Evolutionary conservation across 2,113 vertebrate genomes (phyloP).

Genomic region (Atrichornis clamosus): DNA sequence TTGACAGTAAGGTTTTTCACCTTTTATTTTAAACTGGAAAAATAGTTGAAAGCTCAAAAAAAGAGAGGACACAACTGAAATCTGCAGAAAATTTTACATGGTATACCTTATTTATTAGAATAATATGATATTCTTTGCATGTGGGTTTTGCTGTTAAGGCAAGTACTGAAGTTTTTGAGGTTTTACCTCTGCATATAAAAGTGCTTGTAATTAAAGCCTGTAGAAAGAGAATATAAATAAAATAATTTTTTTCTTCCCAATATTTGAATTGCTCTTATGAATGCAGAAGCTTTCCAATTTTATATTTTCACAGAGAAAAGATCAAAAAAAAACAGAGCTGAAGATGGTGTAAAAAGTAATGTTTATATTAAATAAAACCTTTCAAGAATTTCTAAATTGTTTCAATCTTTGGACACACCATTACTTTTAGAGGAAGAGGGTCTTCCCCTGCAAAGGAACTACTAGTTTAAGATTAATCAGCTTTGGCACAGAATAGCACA

Average conservation of each 20-base stretch:
- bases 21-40: slow-evolving; percentile 14
- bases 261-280: background rate
- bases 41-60: background rate
- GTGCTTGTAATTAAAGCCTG: background rate
- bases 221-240: background rate
- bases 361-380: background rate
- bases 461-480: background rate
- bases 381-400: background rate
- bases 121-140: background rate
- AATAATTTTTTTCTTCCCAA: background rate
- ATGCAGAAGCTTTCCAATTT: background rate
- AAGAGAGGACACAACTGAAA: background rate
- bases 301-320: background rate
- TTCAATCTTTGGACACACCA: background rate
- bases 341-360: background rate
- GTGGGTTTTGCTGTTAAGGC: background rate
- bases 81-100: background rate
- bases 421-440: background rate
- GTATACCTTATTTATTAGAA: background rate
- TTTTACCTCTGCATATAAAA: background rate
- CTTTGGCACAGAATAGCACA: background rate
- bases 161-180: background rate
- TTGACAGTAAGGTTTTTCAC: background rate
- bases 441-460: background rate
- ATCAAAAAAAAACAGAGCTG: background rate